phyloP scores from a whole-genome alignment of 2,888 invertebrate species.

The Drosophila mimetica region DNA sequence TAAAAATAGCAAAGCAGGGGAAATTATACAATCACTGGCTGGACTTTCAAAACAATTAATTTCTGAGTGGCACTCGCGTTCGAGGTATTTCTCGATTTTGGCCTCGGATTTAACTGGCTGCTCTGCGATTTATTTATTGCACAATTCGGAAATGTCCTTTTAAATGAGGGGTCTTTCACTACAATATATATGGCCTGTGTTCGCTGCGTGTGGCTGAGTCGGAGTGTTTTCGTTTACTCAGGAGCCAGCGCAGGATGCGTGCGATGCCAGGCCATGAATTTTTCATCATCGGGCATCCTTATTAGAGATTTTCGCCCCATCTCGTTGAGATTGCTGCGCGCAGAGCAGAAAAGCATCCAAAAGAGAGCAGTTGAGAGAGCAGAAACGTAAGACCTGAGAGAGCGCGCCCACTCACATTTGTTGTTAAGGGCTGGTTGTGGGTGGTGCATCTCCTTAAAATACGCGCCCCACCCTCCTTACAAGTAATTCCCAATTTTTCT shows the following conservation, averaged over 20 bases:
- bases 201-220: constrained; percentile 80
- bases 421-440: constrained; percentile 10
- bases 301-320: constrained; percentile 72
- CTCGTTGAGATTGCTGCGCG: constrained; percentile 63
- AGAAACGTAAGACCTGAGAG: not conserved
- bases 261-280: constrained; percentile 79
- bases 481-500: not conserved
- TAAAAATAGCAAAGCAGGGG: constrained; percentile 15
- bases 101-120: constrained; percentile 17
- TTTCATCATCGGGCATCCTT: constrained; percentile 74
- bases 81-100: constrained; percentile 12
- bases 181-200: constrained; percentile 39
- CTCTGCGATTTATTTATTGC: constrained; percentile 57
- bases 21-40: constrained; percentile 69
- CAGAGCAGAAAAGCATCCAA: constrained; percentile 26
- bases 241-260: constrained; percentile 73
- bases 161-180: constrained; percentile 14
- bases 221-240: constrained; percentile 83
- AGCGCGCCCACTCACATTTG: not conserved
- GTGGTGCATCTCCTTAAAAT: constrained; percentile 16
- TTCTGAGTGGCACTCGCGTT: constrained; percentile 57
- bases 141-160: constrained; percentile 45
- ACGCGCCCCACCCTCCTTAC: not conserved
- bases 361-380: constrained; percentile 15
- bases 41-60: constrained; percentile 2